These are phyloP conservation scores for Kryptopterus vitreolus DNA, from an alignment of 2,797 vertebrate genomes.

Conservation along the genomic window DNA sequence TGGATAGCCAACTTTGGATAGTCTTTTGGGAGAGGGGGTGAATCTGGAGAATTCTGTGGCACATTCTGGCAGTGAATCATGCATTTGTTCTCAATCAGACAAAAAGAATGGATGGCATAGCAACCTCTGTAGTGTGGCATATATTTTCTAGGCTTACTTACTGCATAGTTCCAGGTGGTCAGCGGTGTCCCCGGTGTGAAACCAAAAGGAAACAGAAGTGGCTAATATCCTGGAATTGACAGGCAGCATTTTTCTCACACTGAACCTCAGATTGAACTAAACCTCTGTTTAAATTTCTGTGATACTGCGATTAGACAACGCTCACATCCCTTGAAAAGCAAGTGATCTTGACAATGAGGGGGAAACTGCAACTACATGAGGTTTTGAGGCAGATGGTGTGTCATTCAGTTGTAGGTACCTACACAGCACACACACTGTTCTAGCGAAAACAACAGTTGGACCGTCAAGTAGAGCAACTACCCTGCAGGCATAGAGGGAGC, in stretches of 20 bases:
- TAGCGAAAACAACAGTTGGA: conserved; percentile 48
- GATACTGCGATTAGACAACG: neutral
- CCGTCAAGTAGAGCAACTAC: conserved; percentile 59
- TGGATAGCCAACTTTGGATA: neutral
- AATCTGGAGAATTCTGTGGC: neutral
- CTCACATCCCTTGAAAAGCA: neutral
- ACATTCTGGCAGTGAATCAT: neutral
- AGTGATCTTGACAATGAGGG: neutral
- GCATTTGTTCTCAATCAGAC: neutral
- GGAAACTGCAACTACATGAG: conserved; percentile 24
- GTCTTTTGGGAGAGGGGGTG: no score
- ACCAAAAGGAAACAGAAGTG: neutral
- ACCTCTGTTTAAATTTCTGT: neutral
- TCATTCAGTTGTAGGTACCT: conserved; percentile 18
- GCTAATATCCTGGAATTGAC: neutral
- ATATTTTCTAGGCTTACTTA: neutral
- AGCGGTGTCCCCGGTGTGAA: neutral
- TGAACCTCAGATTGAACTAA: neutral
- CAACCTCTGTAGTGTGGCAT: neutral
- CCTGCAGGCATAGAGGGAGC: conserved; percentile 58
- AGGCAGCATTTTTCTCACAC: neutral
- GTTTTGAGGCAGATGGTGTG: conserved; percentile 32
- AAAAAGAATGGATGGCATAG: neutral
- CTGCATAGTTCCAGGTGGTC: neutral
- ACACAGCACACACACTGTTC: conserved; percentile 38